A percentile compares a stretch with the other conserved stretches of the same genome.
These are phyloP conservation scores for Selenia dentaria DNA, from an alignment of 2,888 invertebrate species.

Conservation along the genomic window DNA sequence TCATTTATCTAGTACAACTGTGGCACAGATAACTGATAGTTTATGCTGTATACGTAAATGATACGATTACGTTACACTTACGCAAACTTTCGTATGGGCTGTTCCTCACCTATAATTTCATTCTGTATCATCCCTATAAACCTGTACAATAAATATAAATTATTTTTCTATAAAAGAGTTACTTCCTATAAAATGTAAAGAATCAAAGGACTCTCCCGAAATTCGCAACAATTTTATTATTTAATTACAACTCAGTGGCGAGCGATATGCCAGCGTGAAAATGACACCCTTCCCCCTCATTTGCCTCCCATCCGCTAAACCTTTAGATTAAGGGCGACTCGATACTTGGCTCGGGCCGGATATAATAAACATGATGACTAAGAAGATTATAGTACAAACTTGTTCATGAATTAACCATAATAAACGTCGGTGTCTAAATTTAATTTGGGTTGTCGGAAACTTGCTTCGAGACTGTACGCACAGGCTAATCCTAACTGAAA, in stretches of 20 bases:
- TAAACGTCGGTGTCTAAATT: constrained; percentile 61
- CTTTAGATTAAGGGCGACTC: constrained; percentile 47
- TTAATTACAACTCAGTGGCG: constrained; percentile 66
- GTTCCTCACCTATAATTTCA: too few relatives aligned
- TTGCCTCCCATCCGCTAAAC: constrained; percentile 38
- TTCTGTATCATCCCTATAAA: too few relatives aligned
- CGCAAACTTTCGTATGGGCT: too few relatives aligned
- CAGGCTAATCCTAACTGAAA: constrained; percentile 26
- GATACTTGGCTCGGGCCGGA: constrained; percentile 46
- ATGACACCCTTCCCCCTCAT: constrained; percentile 55
- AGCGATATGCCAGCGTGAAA: constrained; percentile 68
- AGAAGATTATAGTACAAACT: constrained; percentile 54
- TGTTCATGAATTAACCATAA: constrained; percentile 63
- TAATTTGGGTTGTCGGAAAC: constrained; percentile 59
- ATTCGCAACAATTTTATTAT: constrained; percentile 70
- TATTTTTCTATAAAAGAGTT: constrained; percentile 16
- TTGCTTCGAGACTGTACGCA: constrained; percentile 52
- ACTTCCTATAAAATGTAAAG: constrained; percentile 45
- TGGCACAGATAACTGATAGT: too few relatives aligned
- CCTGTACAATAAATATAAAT: constrained; percentile 1
- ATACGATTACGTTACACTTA: too few relatives aligned
- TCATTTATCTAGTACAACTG: too few relatives aligned
- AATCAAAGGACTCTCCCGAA: constrained; percentile 59
- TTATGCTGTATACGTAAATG: too few relatives aligned
- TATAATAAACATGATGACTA: constrained; percentile 65